phyloP scores from a whole-genome alignment of 2,797 vertebrate species.

The Betta splendens region DNA sequence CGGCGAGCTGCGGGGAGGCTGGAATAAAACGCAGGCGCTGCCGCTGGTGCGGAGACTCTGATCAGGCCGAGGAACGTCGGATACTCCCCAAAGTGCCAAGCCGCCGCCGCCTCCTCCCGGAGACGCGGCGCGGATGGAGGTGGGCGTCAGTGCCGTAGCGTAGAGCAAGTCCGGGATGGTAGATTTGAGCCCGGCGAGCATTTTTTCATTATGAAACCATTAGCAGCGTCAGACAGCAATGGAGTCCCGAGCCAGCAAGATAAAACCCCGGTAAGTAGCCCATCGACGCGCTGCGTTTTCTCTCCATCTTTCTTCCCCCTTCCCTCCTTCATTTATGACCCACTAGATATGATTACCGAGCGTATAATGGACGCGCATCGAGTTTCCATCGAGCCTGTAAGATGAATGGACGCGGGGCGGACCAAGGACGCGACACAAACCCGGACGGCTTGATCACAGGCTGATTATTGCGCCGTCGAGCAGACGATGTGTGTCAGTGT shows the following conservation, averaged over 20 bases:
- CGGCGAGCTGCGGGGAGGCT: constrained; percentile 73
- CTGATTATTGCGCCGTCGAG: constrained; percentile 35
- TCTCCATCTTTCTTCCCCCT: constrained; percentile 12
- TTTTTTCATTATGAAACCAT: constrained; percentile 98
- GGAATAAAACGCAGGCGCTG: constrained; percentile 60
- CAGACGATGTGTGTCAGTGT: constrained; percentile 75
- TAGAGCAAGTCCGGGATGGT: constrained; percentile 86
- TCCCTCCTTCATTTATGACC: constrained; percentile 51
- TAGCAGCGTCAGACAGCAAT: constrained; percentile 94
- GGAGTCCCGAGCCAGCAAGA: constrained; percentile 97
- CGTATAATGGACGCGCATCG: constrained; percentile 68
- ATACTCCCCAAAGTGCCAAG: constrained; percentile 82
- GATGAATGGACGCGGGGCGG: constrained; percentile 62
- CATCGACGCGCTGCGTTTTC: constrained; percentile 47
- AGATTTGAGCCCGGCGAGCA: constrained; percentile 85
- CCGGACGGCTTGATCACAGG: constrained; percentile 20
- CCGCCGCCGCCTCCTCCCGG: constrained; percentile 66
- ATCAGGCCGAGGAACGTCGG: constrained; percentile 75
- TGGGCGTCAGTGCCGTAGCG: constrained; percentile 53
- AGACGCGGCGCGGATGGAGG: constrained; percentile 62
- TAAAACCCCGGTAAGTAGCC: constrained; percentile 94
- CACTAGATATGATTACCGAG: constrained; percentile 68
- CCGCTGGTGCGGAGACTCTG: constrained; percentile 38
- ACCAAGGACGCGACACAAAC: constrained; percentile 43
- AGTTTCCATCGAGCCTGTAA: constrained; percentile 64